These are phyloP conservation scores for Pissodes strobi DNA, from an alignment of 1,140 invertebrate genomes.

Conservation along the genomic window DNA sequence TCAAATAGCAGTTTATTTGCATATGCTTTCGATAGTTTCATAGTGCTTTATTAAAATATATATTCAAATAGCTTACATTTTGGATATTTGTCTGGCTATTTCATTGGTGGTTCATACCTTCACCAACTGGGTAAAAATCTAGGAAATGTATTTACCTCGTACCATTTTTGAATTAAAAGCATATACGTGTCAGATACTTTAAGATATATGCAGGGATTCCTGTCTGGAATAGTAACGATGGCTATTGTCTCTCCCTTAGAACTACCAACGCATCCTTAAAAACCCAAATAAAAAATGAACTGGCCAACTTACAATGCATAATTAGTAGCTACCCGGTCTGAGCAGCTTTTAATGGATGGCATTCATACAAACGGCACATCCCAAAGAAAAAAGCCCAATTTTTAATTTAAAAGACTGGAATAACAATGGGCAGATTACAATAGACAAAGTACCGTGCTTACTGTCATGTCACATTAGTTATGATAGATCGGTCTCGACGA, in stretches of 20 bases:
- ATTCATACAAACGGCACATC: constrained; percentile 21
- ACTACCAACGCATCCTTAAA: constrained; percentile 10
- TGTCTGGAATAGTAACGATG: too few relatives aligned
- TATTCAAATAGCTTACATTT: too few relatives aligned
- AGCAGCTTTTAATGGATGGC: constrained; percentile 25
- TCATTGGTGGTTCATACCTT: too few relatives aligned
- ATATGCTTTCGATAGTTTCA: too few relatives aligned
- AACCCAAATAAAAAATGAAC: constrained; percentile 18
- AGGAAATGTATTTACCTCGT: too few relatives aligned
- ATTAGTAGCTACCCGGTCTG: constrained; percentile 16
- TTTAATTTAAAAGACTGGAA: constrained; percentile 38
- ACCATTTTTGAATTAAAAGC: too few relatives aligned
- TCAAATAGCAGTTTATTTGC: too few relatives aligned
- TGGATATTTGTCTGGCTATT: too few relatives aligned
- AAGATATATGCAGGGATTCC: too few relatives aligned
- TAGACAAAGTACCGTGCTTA: constrained; percentile 53
- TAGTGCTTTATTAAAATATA: too few relatives aligned
- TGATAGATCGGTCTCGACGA: constrained; percentile 45
- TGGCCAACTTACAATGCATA: constrained; percentile 17
- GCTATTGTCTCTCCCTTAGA: not conserved
- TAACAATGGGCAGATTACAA: constrained; percentile 53
- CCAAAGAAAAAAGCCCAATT: constrained; percentile 16
- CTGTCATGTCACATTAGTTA: constrained; percentile 54
- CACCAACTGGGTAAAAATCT: too few relatives aligned
- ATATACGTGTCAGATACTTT: too few relatives aligned